phyloP scores from a whole-genome alignment of 1,140 invertebrate species.

The Frieseomelitta varia region DNA sequence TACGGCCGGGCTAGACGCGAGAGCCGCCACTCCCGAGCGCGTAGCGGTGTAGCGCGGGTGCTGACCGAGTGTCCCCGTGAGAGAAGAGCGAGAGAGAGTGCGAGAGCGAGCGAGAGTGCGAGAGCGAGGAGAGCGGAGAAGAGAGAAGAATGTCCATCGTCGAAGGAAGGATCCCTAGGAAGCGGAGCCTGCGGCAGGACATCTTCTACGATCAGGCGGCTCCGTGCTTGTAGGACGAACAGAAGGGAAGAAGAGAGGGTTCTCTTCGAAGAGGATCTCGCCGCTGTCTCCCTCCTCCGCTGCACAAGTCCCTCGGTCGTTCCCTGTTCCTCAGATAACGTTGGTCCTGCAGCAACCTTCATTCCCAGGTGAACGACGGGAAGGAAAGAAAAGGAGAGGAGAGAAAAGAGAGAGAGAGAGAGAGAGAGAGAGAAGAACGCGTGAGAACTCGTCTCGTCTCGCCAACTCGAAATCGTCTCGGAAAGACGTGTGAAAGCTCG shows the following conservation, averaged over 20 bases:
- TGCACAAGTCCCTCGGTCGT: slow-evolving; percentile 2
- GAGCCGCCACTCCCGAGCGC: slow-evolving; percentile 81
- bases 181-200: slow-evolving; percentile 72
- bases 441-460: neutral
- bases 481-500: neutral
- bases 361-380: slow-evolving; percentile 20
- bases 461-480: neutral
- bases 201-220: slow-evolving; percentile 63
- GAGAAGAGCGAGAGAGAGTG: slow-evolving; percentile 65
- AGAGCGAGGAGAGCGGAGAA: slow-evolving; percentile 38
- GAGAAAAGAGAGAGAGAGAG: too few species aligned
- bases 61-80: slow-evolving; percentile 77
- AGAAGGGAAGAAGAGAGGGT: slow-evolving; percentile 35
- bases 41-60: slow-evolving; percentile 80
- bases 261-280: slow-evolving; percentile 48
- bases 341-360: slow-evolving; percentile 13
- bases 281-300: slow-evolving; percentile 50
- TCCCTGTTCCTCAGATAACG: slow-evolving; percentile 42
- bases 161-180: slow-evolving; percentile 69
- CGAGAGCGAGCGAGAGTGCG: slow-evolving; percentile 36
- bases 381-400: neutral
- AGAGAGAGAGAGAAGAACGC: neutral
- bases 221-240: slow-evolving; percentile 68
- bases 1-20: slow-evolving; percentile 78
- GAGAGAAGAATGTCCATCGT: slow-evolving; percentile 74